phyloP scores from a whole-genome alignment of 2,113 vertebrate genomes.

The Camarhynchus parvulus region DNA sequence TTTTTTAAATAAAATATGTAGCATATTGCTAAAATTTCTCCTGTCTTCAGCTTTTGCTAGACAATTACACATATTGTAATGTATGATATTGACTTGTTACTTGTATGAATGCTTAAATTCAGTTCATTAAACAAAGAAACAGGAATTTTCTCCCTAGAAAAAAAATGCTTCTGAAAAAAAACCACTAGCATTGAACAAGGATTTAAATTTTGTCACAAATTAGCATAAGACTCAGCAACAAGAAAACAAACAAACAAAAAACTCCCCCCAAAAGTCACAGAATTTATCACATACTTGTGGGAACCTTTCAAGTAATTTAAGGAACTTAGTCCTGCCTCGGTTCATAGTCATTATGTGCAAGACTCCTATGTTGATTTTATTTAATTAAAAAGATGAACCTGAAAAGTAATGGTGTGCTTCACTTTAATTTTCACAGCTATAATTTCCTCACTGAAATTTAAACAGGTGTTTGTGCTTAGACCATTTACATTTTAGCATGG shows the following conservation, averaged over 20 bases:
- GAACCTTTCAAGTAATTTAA: background rate
- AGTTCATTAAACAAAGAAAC: background rate
- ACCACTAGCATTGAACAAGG: background rate
- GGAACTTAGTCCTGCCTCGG: background rate
- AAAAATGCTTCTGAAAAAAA: background rate
- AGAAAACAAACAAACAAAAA: background rate
- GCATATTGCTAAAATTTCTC: background rate
- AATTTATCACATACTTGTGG: background rate
- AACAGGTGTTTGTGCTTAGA: background rate
- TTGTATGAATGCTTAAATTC: background rate
- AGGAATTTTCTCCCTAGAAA: background rate
- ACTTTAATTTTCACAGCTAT: background rate
- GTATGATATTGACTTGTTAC: background rate
- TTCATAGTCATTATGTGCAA: background rate
- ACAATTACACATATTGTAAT: background rate
- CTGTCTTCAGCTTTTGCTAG: background rate
- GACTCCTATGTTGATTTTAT: background rate
- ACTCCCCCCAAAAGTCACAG: background rate
- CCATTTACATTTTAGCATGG: background rate
- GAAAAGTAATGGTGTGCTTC: background rate
- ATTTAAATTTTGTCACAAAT: background rate
- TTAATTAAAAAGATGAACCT: background rate
- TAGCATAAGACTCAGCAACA: background rate
- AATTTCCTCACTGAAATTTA: background rate
- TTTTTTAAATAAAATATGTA: background rate